Evolutionary conservation across 2,797 vertebrate species (phyloP), one percentile per base, ranked within the genome.

Genomic region (Hirundo rustica): DNA sequence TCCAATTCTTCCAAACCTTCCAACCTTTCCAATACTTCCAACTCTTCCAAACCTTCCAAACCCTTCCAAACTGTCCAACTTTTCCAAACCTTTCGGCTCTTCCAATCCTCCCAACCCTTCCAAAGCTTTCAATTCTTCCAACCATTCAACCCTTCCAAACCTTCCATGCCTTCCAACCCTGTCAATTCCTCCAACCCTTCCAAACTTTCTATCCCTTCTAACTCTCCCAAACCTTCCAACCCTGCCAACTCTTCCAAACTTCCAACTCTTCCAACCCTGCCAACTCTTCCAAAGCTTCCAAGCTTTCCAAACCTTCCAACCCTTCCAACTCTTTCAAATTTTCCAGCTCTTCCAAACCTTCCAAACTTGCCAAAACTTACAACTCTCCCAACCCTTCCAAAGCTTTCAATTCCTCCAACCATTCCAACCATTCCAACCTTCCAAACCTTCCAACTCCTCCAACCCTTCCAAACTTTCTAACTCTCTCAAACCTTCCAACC

Each of bases 321-420:
- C 2, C 18, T 36, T 16, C 15, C 22, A 36, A 60, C 0, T 4
- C 12, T 61, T 29, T 36, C 10, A 58, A 17, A 9, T 36, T 10
- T 36, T 9, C 36, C 36, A 36, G 36, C 10, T 36, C 36, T 36
- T 36, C 22, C n/a, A 57, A 36, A 7, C 3, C 11, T 38, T 27
- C 36, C 12, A 27, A 29, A 2, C 3, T 2, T 15, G 13, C 32
- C 38, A 44, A 44, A 3, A 1, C 11, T 25, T 23, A 13, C n/a
- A 50, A 3, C 1, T 2, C 7, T 50, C 27, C 27, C 19, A 60
- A 48, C 3, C 0, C 26, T 45, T 29, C 22, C 22, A 45, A 22
- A 2, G 1, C 9, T 25, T 21, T 29, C 47, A 76, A 13, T 2
- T 11, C 12, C 34, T 27, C 30, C n/a, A 44, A 55, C 2, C 1